phyloP scores from a whole-genome alignment of 2,113 vertebrate genomes.

The Martes martes region DNA sequence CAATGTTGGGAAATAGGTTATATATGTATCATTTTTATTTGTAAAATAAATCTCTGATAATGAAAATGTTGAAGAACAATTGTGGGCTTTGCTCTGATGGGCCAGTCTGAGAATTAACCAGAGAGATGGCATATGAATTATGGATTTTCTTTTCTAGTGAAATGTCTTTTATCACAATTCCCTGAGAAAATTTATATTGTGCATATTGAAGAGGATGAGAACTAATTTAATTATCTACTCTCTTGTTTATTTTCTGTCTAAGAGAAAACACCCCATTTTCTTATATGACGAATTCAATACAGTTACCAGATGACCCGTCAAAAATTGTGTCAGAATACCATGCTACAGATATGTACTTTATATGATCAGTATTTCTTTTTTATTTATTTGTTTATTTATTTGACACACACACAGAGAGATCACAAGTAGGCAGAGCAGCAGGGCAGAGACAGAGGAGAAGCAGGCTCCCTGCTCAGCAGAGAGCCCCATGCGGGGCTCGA shows the following conservation, averaged over 20 bases:
- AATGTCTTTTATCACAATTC: not conserved
- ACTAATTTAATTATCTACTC: not conserved
- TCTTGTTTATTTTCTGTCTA: not conserved
- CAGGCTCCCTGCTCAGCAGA: no score
- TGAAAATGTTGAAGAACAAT: not conserved
- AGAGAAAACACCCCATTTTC: not conserved
- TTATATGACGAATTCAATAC: not conserved
- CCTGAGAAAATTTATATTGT: conserved; percentile 15
- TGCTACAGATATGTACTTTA: not conserved
- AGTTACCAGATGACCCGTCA: not conserved
- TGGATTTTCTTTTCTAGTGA: conserved; percentile 19
- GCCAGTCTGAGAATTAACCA: not conserved
- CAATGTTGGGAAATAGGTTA: not conserved
- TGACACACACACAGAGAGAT: no score
- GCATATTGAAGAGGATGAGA: not conserved
- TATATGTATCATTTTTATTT: not conserved
- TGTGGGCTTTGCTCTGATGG: not conserved
- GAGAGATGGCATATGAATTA: conserved; percentile 39
- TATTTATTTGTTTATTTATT: no score
- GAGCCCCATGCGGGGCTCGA: no score
- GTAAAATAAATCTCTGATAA: conserved; percentile 23
- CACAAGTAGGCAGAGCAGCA: no score
- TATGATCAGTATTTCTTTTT: not conserved
- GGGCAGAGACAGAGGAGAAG: no score
- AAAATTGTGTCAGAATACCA: not conserved